A percentile compares a stretch with the other conserved stretches of the same genome.
phyloP scores from a whole-genome alignment of 2,888 invertebrate species.

The Carabus problematicus region DNA sequence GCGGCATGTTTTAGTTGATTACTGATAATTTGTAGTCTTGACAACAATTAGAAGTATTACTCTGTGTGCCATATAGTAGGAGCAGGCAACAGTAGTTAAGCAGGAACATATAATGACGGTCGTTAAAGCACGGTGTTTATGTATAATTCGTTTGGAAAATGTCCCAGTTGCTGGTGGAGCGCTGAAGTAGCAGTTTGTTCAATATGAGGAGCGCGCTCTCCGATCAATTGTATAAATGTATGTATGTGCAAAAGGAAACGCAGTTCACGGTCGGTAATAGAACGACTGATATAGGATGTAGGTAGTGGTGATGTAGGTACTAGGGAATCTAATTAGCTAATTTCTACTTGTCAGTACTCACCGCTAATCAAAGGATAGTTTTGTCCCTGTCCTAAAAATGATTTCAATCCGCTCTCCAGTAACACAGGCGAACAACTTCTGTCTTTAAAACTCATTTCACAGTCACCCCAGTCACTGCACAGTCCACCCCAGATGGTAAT shows the following conservation, averaged over 20 bases:
- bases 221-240: constrained; percentile 19
- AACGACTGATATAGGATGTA: neutral
- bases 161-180: too few species aligned
- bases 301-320: too few species aligned
- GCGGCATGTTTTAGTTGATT: too few species aligned
- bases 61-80: too few species aligned
- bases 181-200: constrained; percentile 21
- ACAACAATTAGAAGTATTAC: too few species aligned
- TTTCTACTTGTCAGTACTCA: constrained; percentile 60
- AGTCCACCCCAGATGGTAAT: neutral
- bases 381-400: constrained; percentile 83
- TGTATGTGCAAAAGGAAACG: constrained; percentile 23
- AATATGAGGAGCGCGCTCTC: constrained; percentile 14
- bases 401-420: constrained; percentile 87
- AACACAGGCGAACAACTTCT: constrained; percentile 83
- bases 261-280: constrained; percentile 26
- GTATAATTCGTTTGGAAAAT: too few species aligned
- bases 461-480: constrained; percentile 51
- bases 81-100: too few species aligned
- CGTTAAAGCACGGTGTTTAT: too few species aligned
- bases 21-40: too few species aligned
- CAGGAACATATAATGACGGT: too few species aligned
- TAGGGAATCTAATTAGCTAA: too few species aligned
- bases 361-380: constrained; percentile 81
- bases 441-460: constrained; percentile 90